Conservation (phyloP, 2,113 vertebrate genomes). For the Antechinus flavipes region DNA sequence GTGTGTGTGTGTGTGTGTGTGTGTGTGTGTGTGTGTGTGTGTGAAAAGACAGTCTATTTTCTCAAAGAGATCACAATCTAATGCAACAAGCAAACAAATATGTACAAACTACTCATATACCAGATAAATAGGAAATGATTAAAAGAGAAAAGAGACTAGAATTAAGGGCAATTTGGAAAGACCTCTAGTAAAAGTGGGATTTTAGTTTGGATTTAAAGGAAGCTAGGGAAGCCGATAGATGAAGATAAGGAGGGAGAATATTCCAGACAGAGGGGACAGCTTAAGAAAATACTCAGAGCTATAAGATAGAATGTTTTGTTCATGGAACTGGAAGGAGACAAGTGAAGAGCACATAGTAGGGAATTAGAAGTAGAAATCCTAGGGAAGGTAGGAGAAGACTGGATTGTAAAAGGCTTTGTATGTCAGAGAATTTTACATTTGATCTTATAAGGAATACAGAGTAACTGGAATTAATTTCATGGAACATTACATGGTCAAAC, state of each 20-base stretch:
- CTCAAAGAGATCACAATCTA: not conserved
- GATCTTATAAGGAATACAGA: not conserved
- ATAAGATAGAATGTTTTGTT: not conserved
- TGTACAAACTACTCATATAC: not conserved
- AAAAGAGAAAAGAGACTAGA: not conserved
- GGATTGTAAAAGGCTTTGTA: not conserved
- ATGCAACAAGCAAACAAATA: not conserved
- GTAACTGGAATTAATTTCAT: not conserved
- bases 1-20: too few relatives aligned
- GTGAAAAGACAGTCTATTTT: not conserved
- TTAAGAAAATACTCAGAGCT: not conserved
- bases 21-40: too few relatives aligned
- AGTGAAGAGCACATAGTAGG: not conserved
- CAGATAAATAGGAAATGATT: not conserved
- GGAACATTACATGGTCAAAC: not conserved
- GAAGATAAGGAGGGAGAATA: not conserved
- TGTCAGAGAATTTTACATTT: not conserved
- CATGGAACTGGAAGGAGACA: not conserved
- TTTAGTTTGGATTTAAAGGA: not conserved
- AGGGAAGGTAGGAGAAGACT: not conserved
- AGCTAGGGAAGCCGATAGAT: not conserved
- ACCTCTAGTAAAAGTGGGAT: not conserved
- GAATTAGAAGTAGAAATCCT: not conserved
- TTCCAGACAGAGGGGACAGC: not conserved
- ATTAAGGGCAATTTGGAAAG: not conserved